These are phyloP conservation scores for Trichonephila clavata DNA, from an alignment of 1,140 invertebrate genomes.

Conservation along the genomic window DNA sequence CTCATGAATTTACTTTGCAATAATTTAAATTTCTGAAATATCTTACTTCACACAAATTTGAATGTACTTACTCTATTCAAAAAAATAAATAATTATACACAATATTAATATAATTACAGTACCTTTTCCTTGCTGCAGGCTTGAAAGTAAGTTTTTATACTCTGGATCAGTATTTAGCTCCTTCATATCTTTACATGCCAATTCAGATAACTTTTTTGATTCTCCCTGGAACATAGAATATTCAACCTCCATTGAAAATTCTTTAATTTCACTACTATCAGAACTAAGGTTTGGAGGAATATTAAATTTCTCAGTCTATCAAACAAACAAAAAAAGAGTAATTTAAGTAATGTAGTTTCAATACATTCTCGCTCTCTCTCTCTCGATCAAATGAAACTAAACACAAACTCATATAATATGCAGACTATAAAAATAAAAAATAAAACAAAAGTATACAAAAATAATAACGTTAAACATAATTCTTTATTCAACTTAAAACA, in stretches of 20 bases:
- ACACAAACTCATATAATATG: no score
- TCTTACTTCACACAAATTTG: no score
- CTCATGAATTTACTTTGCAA: no score
- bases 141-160: slow-evolving; percentile 45
- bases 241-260: not conserved
- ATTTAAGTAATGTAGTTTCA: not conserved
- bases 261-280: not conserved
- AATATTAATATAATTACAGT: not conserved
- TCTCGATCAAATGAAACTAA: no score
- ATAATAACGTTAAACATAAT: no score
- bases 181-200: slow-evolving; percentile 32
- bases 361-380: no score
- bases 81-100: not conserved
- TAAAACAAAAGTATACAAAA: no score
- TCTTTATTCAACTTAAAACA: no score
- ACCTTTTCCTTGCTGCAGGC: slow-evolving; percentile 40
- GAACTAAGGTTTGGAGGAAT: not conserved
- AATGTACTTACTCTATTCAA: no score
- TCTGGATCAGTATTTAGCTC: slow-evolving; percentile 31
- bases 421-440: no score
- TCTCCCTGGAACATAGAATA: not conserved
- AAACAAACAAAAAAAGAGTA: not conserved
- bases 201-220: not conserved
- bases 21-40: no score
- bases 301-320: not conserved